phyloP scores from a whole-genome alignment of 2,888 invertebrate species.

The Trachelus stipa region DNA sequence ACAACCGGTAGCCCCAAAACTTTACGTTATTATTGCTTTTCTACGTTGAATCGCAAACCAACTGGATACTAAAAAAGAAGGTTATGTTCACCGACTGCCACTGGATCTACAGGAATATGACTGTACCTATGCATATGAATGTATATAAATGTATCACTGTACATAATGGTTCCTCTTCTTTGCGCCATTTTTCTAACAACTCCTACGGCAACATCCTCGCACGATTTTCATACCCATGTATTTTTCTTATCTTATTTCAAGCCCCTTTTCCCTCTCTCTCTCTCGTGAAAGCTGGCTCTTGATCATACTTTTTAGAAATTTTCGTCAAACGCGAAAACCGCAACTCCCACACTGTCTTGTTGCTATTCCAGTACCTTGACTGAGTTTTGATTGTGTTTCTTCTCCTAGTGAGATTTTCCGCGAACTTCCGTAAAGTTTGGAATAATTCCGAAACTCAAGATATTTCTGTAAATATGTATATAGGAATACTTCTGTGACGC shows the following conservation, averaged over 20 bases:
- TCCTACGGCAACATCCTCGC: neutral
- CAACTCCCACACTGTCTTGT: neutral
- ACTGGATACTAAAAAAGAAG: conserved; percentile 35
- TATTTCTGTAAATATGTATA: neutral
- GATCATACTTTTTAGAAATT: neutral
- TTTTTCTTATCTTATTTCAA: conserved; percentile 22
- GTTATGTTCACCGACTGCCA: conserved; percentile 28
- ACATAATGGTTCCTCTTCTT: neutral
- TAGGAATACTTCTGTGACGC: neutral
- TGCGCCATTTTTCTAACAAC: neutral
- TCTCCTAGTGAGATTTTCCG: neutral
- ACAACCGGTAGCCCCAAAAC: conserved; percentile 33
- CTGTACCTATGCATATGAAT: neutral
- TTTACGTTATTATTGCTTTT: conserved; percentile 44
- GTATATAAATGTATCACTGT: too few relatives aligned
- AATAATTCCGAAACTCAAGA: neutral
- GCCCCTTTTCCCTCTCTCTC: neutral
- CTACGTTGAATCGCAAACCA: conserved; percentile 19
- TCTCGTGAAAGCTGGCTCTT: neutral
- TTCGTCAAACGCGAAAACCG: neutral
- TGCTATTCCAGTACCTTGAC: neutral
- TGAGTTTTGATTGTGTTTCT: neutral
- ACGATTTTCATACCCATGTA: neutral
- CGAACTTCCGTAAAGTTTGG: neutral
- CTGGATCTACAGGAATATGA: conserved; percentile 22